phyloP scores from a whole-genome alignment of 2,797 vertebrate species.

The Lacerta viridis region DNA sequence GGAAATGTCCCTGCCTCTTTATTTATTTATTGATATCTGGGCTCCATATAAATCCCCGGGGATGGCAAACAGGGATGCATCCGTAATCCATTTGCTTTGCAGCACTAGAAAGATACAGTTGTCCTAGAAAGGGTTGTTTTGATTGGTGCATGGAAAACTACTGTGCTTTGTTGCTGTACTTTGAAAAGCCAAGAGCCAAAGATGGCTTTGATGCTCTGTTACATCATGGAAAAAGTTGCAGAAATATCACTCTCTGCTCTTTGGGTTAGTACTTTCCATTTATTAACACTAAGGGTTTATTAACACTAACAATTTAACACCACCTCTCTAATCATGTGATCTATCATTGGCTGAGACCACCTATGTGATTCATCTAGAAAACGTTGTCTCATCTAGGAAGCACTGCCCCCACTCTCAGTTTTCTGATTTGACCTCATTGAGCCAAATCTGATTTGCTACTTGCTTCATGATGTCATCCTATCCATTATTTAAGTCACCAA shows the following conservation, averaged over 20 bases:
- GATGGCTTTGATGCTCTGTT: not conserved
- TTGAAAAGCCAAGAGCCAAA: constrained; percentile 37
- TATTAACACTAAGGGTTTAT: not conserved
- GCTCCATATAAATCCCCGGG: too few species aligned
- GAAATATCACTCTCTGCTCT: not conserved
- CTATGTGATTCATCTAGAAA: too few species aligned
- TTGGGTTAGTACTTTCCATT: not conserved
- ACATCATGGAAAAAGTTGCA: not conserved
- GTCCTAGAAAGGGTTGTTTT: constrained; percentile 34
- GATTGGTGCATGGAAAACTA: not conserved
- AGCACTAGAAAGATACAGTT: constrained; percentile 12
- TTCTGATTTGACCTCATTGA: not conserved
- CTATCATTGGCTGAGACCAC: too few species aligned
- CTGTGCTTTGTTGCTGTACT: constrained; percentile 40
- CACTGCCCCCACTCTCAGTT: not conserved
- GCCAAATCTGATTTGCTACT: not conserved
- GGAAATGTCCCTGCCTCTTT: not conserved
- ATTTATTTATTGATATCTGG: not conserved
- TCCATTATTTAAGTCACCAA: not conserved
- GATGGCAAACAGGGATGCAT: constrained; percentile 10
- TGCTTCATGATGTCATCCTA: not conserved
- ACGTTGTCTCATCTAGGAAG: not conserved
- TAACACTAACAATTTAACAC: not conserved
- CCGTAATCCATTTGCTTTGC: constrained; percentile 25
- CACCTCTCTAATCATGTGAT: too few species aligned